A percentile compares a stretch with the other conserved stretches of the same genome.
These are phyloP conservation scores for Chrysocyon brachyurus DNA, from an alignment of 2,797 vertebrate species.

Conservation along the genomic window DNA sequence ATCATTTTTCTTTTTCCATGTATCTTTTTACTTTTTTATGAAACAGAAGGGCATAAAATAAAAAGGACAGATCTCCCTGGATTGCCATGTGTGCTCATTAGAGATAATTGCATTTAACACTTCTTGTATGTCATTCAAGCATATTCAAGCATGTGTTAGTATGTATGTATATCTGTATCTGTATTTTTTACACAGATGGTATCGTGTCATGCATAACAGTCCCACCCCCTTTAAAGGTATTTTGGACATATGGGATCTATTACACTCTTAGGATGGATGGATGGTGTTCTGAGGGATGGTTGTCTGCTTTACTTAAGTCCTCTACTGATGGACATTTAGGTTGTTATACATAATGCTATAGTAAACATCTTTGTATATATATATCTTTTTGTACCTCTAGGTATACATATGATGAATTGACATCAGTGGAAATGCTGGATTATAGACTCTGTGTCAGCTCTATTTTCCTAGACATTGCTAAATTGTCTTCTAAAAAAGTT, in stretches of 20 bases:
- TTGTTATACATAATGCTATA: neutral
- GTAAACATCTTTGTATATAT: neutral
- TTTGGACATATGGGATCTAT: neutral
- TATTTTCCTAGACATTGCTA: neutral
- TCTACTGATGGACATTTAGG: neutral
- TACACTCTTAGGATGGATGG: neutral
- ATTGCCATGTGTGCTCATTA: neutral
- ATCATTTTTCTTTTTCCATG: neutral
- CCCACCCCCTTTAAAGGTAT: too few species aligned
- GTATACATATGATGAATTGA: neutral
- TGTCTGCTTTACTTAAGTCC: neutral
- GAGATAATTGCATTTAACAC: neutral
- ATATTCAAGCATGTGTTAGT: neutral
- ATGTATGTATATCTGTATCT: neutral
- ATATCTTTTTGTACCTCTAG: neutral
- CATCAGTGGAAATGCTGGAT: neutral
- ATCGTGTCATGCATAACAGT: neutral
- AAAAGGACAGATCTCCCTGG: neutral
- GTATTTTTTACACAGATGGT: neutral
- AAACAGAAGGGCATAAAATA: neutral
- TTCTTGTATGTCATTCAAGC: neutral
- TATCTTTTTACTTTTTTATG: neutral
- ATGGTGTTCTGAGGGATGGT: neutral
- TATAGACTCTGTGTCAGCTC: neutral
- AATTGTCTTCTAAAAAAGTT: neutral